Conservation (phyloP, 1,140 invertebrate genomes). For the Augochlora pura region DNA sequence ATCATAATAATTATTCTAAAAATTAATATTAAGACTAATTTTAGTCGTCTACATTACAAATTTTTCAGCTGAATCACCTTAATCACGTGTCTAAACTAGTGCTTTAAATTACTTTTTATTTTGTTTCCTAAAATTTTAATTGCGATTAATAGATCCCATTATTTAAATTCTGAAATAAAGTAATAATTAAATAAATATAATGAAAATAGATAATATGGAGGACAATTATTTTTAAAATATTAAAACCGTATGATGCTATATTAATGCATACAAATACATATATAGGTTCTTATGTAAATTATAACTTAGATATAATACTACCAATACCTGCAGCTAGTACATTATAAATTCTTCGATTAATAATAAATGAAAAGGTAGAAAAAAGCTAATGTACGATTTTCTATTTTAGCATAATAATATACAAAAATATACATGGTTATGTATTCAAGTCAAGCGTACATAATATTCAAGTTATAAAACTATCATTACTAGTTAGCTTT, state of each 20-base stretch:
- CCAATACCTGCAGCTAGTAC: background rate
- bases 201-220: constrained; percentile 11
- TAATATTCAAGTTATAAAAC: constrained; percentile 14
- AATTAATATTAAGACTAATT: background rate
- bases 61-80: background rate
- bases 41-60: background rate
- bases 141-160: background rate
- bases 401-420: background rate
- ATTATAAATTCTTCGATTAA: background rate
- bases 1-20: background rate
- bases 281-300: background rate
- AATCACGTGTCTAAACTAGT: constrained; percentile 12
- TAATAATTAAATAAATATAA: constrained; percentile 1
- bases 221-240: constrained; percentile 12
- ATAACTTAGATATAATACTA: constrained; percentile 19
- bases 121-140: constrained; percentile 3
- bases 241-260: background rate
- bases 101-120: constrained; percentile 19
- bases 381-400: background rate
- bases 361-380: constrained; percentile 1
- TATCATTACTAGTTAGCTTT: background rate
- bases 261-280: background rate
- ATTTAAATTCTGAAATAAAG: constrained; percentile 5
- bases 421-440: constrained; percentile 18
- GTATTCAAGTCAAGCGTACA: background rate